phyloP scores from a whole-genome alignment of 2,888 invertebrate species.

The Onchidella celtica region DNA sequence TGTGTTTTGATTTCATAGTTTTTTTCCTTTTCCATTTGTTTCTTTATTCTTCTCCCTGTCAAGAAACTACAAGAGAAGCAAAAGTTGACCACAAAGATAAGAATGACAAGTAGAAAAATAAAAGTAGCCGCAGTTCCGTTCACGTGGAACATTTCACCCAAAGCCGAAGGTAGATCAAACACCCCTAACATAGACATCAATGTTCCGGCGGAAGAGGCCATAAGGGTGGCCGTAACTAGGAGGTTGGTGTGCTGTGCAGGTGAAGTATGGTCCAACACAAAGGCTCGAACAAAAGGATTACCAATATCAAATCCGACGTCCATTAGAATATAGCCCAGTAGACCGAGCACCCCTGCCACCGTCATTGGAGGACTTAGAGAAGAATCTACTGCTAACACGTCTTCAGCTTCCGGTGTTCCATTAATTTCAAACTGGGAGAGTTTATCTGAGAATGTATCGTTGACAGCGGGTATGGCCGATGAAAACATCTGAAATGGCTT shows the following conservation, averaged over 20 bases:
- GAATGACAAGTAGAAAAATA: slow-evolving; percentile 26
- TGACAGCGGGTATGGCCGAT: too few species aligned
- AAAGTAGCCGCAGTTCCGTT: slow-evolving; percentile 37
- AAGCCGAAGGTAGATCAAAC: slow-evolving; percentile 28
- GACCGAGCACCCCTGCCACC: too few species aligned
- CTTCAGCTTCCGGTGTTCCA: too few species aligned
- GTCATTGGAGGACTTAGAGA: too few species aligned
- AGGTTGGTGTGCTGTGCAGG: slow-evolving; percentile 31
- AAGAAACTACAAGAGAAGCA: neutral
- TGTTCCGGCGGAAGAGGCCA: slow-evolving; percentile 32
- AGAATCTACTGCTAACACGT: too few species aligned
- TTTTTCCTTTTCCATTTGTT: neutral
- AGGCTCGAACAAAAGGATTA: slow-evolving; percentile 24
- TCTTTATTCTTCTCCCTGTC: slow-evolving; percentile 2
- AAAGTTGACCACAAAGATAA: neutral
- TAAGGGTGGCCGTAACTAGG: slow-evolving; percentile 11
- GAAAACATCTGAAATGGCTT: too few species aligned
- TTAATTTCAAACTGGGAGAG: too few species aligned
- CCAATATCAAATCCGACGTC: slow-evolving; percentile 44
- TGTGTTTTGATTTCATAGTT: neutral
- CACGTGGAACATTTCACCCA: slow-evolving; percentile 27
- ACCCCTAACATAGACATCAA: slow-evolving; percentile 15
- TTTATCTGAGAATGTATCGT: too few species aligned
- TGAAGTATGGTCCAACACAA: slow-evolving; percentile 22
- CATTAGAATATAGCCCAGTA: slow-evolving; percentile 9